These are phyloP conservation scores for Sciaenops ocellatus DNA, from an alignment of 2,797 vertebrate species.

Conservation along the genomic window DNA sequence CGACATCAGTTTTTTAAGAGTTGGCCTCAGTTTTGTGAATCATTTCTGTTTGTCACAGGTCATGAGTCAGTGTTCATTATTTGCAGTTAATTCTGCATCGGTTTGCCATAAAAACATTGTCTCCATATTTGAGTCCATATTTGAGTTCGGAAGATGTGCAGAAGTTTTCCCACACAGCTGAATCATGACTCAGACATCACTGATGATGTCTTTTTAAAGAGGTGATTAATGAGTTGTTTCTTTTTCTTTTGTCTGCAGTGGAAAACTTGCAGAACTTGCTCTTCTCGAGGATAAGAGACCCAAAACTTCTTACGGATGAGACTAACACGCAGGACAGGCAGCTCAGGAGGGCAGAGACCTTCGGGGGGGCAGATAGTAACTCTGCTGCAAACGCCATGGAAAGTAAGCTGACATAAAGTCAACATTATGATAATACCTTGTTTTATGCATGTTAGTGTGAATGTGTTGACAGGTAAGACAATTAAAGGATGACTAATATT, in stretches of 20 bases:
- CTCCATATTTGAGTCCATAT: neutral
- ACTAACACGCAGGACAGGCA: neutral
- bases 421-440: neutral
- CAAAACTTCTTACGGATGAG: constrained; percentile 65
- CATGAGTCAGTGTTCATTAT: neutral
- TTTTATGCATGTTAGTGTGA: neutral
- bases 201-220: constrained; percentile 7
- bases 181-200: neutral
- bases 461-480: neutral
- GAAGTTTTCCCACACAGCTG: neutral
- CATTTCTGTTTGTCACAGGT: neutral
- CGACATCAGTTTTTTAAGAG: neutral
- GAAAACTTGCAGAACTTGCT: constrained; percentile 89
- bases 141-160: neutral
- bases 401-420: constrained; percentile 78
- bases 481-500: neutral
- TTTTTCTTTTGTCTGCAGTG: constrained; percentile 79
- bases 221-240: constrained; percentile 20
- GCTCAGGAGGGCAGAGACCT: constrained; percentile 79
- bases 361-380: constrained; percentile 77
- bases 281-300: constrained; percentile 67
- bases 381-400: constrained; percentile 47
- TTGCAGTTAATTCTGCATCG: neutral
- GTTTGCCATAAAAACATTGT: neutral
- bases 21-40: neutral